A percentile compares a stretch with the other conserved stretches of the same genome.
Conservation (phyloP, 1,140 invertebrate species). For the Planococcus citri region DNA sequence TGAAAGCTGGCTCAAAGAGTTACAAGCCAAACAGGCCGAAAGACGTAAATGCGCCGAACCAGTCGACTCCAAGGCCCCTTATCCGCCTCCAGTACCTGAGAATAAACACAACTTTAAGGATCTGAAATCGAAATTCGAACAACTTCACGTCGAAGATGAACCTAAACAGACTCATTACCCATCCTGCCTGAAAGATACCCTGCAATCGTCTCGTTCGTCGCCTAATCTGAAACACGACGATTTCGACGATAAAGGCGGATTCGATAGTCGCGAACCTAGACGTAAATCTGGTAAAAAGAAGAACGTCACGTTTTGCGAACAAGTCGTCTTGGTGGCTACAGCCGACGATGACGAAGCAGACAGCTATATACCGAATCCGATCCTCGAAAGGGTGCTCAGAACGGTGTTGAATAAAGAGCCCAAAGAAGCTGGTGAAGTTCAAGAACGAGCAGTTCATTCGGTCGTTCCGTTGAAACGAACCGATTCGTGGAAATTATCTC, state of each 20-base stretch:
- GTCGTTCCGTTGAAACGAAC: slow-evolving; percentile 31
- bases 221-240: neutral
- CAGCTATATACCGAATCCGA: slow-evolving; percentile 80
- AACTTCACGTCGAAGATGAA: slow-evolving; percentile 35
- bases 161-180: neutral
- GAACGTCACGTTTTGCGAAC: slow-evolving; percentile 85
- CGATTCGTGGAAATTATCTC: slow-evolving; percentile 27
- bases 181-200: neutral
- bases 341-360: slow-evolving; percentile 83
- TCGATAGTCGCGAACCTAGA: slow-evolving; percentile 31
- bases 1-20: slow-evolving; percentile 59
- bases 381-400: slow-evolving; percentile 68
- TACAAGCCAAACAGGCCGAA: slow-evolving; percentile 58
- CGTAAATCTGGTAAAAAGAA: slow-evolving; percentile 64
- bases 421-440: slow-evolving; percentile 24
- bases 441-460: slow-evolving; percentile 28
- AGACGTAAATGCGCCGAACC: neutral
- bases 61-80: neutral
- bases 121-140: slow-evolving; percentile 71
- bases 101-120: slow-evolving; percentile 46
- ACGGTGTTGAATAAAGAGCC: slow-evolving; percentile 56
- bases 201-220: neutral
- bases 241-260: slow-evolving; percentile 12
- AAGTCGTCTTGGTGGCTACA: slow-evolving; percentile 79
- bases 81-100: slow-evolving; percentile 3